Conservation (phyloP, 2,113 vertebrate genomes). For the Aviceda subcristata region DNA sequence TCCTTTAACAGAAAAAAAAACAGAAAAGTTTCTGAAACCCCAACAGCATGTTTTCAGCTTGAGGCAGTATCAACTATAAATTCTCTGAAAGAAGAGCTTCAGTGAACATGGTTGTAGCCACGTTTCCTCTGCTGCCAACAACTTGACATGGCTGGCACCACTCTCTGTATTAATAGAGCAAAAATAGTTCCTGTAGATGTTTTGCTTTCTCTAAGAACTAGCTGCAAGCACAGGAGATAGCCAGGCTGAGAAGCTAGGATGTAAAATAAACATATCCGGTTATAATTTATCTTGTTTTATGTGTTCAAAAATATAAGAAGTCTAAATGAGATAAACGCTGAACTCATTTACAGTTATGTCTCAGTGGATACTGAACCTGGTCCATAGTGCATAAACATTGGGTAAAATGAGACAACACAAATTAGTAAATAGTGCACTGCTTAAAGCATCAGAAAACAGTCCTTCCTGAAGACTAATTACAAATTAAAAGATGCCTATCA, state of each 20-base stretch:
- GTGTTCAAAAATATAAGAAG: not conserved
- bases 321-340: not conserved
- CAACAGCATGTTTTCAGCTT: not conserved
- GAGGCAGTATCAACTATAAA: not conserved
- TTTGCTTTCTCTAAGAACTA: not conserved
- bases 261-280: not conserved
- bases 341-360: not conserved
- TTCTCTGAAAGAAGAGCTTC: not conserved
- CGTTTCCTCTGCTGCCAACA: not conserved
- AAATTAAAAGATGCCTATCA: conserved; percentile 37
- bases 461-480: conserved; percentile 7
- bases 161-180: not conserved
- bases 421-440: not conserved
- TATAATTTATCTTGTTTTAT: not conserved
- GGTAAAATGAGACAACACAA: not conserved
- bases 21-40: no score
- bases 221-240: not conserved
- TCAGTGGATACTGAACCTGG: not conserved
- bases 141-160: not conserved
- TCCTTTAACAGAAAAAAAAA: no score
- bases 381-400: not conserved
- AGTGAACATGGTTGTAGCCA: not conserved
- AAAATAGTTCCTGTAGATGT: not conserved
- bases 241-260: not conserved
- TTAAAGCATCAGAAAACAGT: conserved; percentile 5